Evolutionary conservation across 2,113 vertebrate genomes (phyloP).

Genomic region (Vicugna pacos): DNA sequence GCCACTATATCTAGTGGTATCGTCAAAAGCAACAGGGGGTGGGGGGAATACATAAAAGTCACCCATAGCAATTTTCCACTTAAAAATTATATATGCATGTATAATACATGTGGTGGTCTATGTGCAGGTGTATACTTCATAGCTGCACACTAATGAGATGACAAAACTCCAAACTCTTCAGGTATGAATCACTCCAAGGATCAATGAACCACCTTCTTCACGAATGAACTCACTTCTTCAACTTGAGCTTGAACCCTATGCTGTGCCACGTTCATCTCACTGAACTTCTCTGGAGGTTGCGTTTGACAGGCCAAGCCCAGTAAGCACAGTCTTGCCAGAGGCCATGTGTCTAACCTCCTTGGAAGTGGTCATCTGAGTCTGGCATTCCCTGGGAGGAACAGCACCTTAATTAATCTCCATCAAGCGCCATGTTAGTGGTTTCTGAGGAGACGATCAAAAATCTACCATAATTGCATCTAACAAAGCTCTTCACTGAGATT

Average conservation of each 20-base stretch:
- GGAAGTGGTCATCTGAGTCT: background rate
- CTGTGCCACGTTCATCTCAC: background rate
- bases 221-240: background rate
- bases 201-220: background rate
- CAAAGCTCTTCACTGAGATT: background rate
- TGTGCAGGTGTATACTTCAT: background rate
- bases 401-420: background rate
- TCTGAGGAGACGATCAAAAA: background rate
- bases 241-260: background rate
- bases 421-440: background rate
- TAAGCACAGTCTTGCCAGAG: background rate
- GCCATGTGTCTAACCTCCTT: background rate
- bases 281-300: background rate
- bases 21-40: background rate
- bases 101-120: background rate
- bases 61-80: background rate
- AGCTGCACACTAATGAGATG: background rate
- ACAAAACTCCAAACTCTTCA: background rate
- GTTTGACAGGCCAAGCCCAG: background rate
- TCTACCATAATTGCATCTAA: background rate
- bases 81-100: background rate
- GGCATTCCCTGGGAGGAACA: background rate
- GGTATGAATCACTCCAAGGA: background rate
- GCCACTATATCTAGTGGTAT: background rate
- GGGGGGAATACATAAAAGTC: background rate